These are phyloP conservation scores for Idaea aversata DNA, from an alignment of 2,888 invertebrate species.

Conservation along the genomic window DNA sequence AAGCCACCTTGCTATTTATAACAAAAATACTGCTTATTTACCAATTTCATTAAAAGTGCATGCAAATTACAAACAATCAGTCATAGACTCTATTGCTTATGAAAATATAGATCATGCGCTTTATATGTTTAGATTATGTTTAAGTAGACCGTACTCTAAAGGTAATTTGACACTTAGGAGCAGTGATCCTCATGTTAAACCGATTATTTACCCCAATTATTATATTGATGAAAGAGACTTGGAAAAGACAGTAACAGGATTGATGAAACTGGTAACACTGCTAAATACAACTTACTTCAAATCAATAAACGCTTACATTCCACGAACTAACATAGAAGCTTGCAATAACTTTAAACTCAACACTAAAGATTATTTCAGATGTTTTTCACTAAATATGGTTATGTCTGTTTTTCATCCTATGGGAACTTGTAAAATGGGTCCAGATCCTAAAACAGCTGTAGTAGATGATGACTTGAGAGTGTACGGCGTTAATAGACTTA, in stretches of 20 bases:
- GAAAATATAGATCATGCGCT: conserved; percentile 45
- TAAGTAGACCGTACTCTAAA: conserved; percentile 73
- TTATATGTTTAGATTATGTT: conserved; percentile 49
- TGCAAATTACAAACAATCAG: conserved; percentile 37
- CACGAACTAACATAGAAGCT: conserved; percentile 40
- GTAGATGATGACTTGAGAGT: conserved; percentile 82
- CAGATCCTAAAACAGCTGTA: conserved; percentile 41
- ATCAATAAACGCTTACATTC: conserved; percentile 43
- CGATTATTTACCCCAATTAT: conserved; percentile 83
- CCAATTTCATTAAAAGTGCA: neutral
- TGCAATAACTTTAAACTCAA: conserved; percentile 44
- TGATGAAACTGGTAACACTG: conserved; percentile 45
- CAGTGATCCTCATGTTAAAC: conserved; percentile 78
- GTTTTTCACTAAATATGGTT: conserved; percentile 67
- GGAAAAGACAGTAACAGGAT: conserved; percentile 43
- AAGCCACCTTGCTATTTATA: conserved; percentile 29
- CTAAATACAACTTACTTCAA: conserved; percentile 44
- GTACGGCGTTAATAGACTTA: conserved; percentile 81
- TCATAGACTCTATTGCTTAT: conserved; percentile 38
- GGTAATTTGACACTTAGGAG: conserved; percentile 79
- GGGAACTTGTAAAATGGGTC: conserved; percentile 83
- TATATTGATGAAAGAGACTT: conserved; percentile 78
- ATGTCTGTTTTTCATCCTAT: conserved; percentile 83
- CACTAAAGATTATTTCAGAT: conserved; percentile 52
- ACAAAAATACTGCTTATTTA: conserved; percentile 46